phyloP scores from a whole-genome alignment of 2,797 vertebrate genomes.

The Meriones psammophilus region DNA sequence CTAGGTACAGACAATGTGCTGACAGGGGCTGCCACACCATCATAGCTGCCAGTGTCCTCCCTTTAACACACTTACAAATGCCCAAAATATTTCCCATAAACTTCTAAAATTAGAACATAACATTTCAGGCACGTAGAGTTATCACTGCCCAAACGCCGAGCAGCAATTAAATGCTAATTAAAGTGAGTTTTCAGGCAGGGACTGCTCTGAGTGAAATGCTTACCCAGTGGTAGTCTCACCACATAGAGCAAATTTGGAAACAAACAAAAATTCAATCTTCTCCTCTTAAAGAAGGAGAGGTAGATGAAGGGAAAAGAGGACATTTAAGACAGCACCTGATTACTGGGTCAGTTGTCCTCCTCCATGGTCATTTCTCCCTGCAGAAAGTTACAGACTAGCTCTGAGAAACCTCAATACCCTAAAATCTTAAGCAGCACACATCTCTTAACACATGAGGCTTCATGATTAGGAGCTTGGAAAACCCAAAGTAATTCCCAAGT shows the following conservation, averaged over 20 bases:
- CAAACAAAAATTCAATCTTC: slow-evolving; percentile 13
- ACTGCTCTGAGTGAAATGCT: background rate
- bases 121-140: background rate
- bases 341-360: background rate
- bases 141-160: background rate
- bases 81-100: background rate
- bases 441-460: background rate
- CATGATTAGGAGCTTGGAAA: background rate
- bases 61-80: background rate
- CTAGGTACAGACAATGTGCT: fast-evolving
- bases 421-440: background rate
- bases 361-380: background rate
- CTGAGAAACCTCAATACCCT: slow-evolving; percentile 9
- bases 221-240: background rate
- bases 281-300: background rate
- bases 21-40: background rate
- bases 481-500: slow-evolving; percentile 27
- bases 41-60: too few relatives aligned
- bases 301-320: background rate
- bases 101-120: background rate
- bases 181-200: background rate
- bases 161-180: background rate
- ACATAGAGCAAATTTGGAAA: background rate
- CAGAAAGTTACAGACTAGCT: background rate
- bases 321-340: background rate